Percentiles rank a stretch among this genome's conserved stretches.
phyloP scores from a whole-genome alignment of 2,113 vertebrate genomes.

The Gorsachius goisagi region DNA sequence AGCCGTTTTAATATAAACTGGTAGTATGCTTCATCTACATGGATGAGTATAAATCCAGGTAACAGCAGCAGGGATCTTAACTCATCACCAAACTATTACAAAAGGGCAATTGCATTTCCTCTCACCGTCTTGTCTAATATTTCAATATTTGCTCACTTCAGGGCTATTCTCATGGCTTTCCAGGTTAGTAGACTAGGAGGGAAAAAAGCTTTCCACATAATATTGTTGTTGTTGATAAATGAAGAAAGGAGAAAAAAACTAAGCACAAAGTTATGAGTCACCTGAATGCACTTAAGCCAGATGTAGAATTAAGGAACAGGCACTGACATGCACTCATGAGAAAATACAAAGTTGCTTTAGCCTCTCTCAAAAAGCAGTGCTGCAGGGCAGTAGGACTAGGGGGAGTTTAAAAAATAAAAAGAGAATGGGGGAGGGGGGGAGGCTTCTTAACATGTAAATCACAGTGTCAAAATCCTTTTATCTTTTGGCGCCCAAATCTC shows the following conservation, averaged over 20 bases:
- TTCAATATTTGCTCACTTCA: neutral
- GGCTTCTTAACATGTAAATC: conserved; percentile 62
- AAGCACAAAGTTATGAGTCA: neutral
- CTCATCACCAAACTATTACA: neutral
- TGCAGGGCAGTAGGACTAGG: conserved; percentile 56
- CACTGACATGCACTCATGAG: neutral
- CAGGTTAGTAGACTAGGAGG: neutral
- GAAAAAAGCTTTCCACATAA: neutral
- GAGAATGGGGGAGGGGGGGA: conserved; percentile 15
- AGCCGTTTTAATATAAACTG: neutral
- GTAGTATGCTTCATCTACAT: neutral
- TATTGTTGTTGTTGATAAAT: conserved; percentile 29
- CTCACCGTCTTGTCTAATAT: neutral
- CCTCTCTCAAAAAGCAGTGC: conserved; percentile 34
- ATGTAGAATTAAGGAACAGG: conserved; percentile 19
- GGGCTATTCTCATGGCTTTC: neutral
- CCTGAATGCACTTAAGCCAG: conserved; percentile 14
- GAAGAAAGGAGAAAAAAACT: neutral
- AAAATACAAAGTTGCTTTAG: conserved; percentile 45
- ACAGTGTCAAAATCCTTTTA: conserved; percentile 67
- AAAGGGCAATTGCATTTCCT: neutral
- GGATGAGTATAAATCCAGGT: neutral
- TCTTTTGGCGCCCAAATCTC: conserved; percentile 66
- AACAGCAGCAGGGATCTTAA: neutral
- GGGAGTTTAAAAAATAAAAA: conserved; percentile 48